phyloP scores from a whole-genome alignment of 1,140 invertebrate genomes.

The Scaptomyza pallida region DNA sequence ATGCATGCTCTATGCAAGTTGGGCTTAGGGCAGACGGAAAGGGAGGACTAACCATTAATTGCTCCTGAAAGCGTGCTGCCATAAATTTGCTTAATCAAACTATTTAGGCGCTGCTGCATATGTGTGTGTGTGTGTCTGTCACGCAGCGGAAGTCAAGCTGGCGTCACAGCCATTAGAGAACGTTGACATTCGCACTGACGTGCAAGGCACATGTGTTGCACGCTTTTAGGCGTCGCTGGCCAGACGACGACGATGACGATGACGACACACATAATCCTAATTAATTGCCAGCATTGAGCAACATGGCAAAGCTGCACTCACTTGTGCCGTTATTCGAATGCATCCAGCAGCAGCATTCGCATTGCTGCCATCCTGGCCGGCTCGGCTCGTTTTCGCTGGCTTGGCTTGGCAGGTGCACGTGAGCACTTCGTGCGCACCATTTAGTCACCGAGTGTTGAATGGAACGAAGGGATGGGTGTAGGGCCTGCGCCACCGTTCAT shows the following conservation, averaged over 20 bases:
- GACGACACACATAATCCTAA: constrained; percentile 77
- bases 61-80: constrained; percentile 49
- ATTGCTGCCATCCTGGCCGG: constrained; percentile 16
- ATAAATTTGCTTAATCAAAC: constrained; percentile 79
- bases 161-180: constrained; percentile 23
- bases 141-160: constrained; percentile 67
- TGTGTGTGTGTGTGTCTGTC: constrained; percentile 39
- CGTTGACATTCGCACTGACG: neutral
- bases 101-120: constrained; percentile 57
- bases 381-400: constrained; percentile 30
- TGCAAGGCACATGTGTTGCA: constrained; percentile 56
- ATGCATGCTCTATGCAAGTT: constrained; percentile 21
- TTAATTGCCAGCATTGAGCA: constrained; percentile 67
- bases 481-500: constrained; percentile 10
- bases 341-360: constrained; percentile 39
- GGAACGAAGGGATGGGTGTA: too few species aligned
- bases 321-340: constrained; percentile 37
- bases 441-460: constrained; percentile 56
- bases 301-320: constrained; percentile 27
- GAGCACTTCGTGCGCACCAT: constrained; percentile 77
- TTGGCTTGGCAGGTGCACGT: constrained; percentile 63
- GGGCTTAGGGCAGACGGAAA: neutral
- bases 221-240: constrained; percentile 67
- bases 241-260: constrained; percentile 45
- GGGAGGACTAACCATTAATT: constrained; percentile 55